phyloP scores from a whole-genome alignment of 2,888 invertebrate species.

The Campoletis raptor region DNA sequence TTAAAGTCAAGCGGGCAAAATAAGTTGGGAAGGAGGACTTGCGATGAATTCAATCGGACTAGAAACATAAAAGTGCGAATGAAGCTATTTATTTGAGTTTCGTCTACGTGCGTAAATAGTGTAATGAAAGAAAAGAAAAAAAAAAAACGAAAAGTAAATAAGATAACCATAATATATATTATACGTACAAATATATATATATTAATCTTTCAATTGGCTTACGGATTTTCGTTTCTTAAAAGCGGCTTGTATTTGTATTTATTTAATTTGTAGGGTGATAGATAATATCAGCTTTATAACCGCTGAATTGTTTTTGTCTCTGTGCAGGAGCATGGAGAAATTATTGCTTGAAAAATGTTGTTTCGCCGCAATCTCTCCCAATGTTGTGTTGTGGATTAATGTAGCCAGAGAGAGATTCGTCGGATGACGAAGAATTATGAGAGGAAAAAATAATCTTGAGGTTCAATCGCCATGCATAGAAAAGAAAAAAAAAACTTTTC shows the following conservation, averaged over 20 bases:
- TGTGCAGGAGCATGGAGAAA: constrained; percentile 27
- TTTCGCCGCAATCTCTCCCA: constrained; percentile 27
- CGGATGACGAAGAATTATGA: constrained; percentile 41
- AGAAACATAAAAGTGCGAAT: constrained; percentile 81
- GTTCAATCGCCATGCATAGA: constrained; percentile 50
- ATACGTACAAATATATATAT: constrained; percentile 17
- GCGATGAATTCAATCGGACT: constrained; percentile 79
- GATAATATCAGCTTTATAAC: constrained; percentile 4
- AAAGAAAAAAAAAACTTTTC: constrained; percentile 15
- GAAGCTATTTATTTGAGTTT: constrained; percentile 74
- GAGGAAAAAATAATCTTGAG: constrained; percentile 28
- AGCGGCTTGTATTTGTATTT: constrained; percentile 36
- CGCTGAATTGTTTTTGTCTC: constrained; percentile 14
- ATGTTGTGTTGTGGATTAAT: constrained; percentile 25
- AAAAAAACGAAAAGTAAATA: background rate
- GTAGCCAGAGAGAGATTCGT: constrained; percentile 29
- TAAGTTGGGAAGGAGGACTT: constrained; percentile 69
- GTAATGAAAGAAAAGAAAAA: constrained; percentile 7
- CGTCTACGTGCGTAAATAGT: constrained; percentile 61
- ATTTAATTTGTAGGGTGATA: constrained; percentile 5
- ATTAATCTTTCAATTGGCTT: constrained; percentile 28
- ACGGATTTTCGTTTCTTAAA: constrained; percentile 27
- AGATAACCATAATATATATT: constrained; percentile 6
- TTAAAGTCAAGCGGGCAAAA: constrained; percentile 5
- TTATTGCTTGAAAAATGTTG: constrained; percentile 31